Conservation (phyloP, 1,140 invertebrate genomes). For the Cydia amplana region DNA sequence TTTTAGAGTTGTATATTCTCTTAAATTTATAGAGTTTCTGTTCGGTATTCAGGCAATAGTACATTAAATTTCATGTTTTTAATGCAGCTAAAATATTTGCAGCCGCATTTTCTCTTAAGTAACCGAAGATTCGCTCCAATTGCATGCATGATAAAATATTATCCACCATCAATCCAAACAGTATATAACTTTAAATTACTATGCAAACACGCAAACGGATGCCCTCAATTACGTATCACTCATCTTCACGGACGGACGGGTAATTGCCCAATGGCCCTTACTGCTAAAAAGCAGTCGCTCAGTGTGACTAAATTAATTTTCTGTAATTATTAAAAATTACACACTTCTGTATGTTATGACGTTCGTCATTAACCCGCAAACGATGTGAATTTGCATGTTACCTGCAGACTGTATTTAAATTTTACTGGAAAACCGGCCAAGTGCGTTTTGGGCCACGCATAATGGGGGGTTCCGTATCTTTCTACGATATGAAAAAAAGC, state of each 20-base stretch:
- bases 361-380: conserved; percentile 29
- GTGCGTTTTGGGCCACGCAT: too few species aligned
- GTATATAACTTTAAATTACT: background rate
- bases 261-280: conserved; percentile 30
- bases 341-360: conserved; percentile 24
- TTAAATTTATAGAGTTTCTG: too few species aligned
- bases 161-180: conserved; percentile 15
- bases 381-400: conserved; percentile 30
- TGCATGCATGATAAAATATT: background rate
- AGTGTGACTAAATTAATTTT: conserved; percentile 28
- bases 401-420: conserved; percentile 22
- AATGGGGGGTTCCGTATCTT: too few species aligned
- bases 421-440: background rate
- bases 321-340: conserved; percentile 30
- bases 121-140: conserved; percentile 6
- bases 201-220: conserved; percentile 31
- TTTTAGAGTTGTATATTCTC: background rate
- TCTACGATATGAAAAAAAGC: too few species aligned
- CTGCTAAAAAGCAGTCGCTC: conserved; percentile 4
- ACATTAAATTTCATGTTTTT: too few species aligned
- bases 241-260: conserved; percentile 16
- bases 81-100: background rate
- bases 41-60: too few species aligned
- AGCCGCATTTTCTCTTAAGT: background rate
- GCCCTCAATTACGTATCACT: conserved; percentile 23